Conservation (phyloP, 2,797 vertebrate species). For the Mastacembelus armatus region DNA sequence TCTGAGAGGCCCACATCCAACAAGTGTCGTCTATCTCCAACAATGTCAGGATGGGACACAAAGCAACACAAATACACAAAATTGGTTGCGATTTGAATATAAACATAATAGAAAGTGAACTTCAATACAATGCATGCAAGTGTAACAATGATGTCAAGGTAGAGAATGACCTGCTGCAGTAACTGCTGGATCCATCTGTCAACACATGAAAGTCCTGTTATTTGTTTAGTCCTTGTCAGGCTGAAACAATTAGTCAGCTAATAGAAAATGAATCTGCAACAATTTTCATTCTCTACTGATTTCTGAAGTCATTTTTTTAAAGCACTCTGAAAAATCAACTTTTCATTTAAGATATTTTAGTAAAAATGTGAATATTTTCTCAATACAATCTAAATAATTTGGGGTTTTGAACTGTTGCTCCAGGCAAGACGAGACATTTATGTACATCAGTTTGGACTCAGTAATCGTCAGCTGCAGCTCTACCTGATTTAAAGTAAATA, state of each 20-base stretch:
- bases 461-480: too few relatives aligned
- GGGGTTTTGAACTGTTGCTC: too few relatives aligned
- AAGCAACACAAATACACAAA: constrained; percentile 28
- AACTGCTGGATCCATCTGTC: neutral
- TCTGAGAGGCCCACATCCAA: constrained; percentile 59
- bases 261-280: neutral
- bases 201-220: neutral
- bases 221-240: too few relatives aligned
- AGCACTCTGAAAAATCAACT: too few relatives aligned
- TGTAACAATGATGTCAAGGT: neutral
- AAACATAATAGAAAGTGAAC: constrained; percentile 11
- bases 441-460: too few relatives aligned
- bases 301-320: neutral
- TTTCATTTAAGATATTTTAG: too few relatives aligned
- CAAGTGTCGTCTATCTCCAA: constrained; percentile 47
- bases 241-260: neutral
- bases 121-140: neutral
- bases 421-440: too few relatives aligned
- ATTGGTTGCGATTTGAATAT: constrained; percentile 9
- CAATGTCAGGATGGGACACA: constrained; percentile 52
- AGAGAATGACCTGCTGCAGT: neutral
- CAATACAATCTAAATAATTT: too few relatives aligned
- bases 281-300: too few relatives aligned
- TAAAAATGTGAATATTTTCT: too few relatives aligned
- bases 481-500: neutral